Evolutionary conservation across 2,797 vertebrate species (phyloP).

Genomic region (Agapornis canus): DNA sequence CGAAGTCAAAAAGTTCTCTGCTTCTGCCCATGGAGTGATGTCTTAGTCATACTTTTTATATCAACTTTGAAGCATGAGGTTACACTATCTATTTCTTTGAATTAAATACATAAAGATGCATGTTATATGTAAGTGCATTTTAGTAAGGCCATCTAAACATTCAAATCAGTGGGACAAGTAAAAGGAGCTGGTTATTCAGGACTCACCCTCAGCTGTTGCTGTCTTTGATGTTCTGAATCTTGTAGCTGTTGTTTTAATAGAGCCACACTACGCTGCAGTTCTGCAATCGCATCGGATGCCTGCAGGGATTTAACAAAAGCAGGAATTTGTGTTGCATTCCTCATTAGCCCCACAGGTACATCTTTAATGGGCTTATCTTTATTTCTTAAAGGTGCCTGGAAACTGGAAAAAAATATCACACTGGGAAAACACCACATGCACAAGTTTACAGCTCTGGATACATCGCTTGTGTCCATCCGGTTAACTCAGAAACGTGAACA

Average conservation of each 20-base stretch:
- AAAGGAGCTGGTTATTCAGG: background rate
- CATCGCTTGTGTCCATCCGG: fast-evolving
- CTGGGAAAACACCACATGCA: background rate
- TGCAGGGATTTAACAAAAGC: conserved; percentile 66
- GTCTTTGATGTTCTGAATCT: conserved; percentile 83
- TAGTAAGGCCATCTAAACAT: background rate
- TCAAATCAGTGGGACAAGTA: background rate
- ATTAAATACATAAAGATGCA: background rate
- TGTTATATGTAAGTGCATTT: fast-evolving
- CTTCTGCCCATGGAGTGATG: background rate
- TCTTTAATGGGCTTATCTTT: background rate
- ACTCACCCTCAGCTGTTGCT: conserved; percentile 85
- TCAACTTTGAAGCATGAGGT: background rate
- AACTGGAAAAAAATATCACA: background rate
- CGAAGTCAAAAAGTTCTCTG: background rate
- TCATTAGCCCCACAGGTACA: background rate
- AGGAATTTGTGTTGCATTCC: background rate
- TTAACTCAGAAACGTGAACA: background rate
- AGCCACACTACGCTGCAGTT: conserved; percentile 79
- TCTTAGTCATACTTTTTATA: background rate
- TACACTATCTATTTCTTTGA: background rate
- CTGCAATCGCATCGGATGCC: conserved; percentile 84
- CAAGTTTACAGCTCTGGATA: background rate
- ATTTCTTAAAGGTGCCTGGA: background rate
- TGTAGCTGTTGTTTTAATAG: conserved; percentile 84